Conservation (phyloP, 92 coral and sea anemone species). For the Muricea muricata region DNA sequence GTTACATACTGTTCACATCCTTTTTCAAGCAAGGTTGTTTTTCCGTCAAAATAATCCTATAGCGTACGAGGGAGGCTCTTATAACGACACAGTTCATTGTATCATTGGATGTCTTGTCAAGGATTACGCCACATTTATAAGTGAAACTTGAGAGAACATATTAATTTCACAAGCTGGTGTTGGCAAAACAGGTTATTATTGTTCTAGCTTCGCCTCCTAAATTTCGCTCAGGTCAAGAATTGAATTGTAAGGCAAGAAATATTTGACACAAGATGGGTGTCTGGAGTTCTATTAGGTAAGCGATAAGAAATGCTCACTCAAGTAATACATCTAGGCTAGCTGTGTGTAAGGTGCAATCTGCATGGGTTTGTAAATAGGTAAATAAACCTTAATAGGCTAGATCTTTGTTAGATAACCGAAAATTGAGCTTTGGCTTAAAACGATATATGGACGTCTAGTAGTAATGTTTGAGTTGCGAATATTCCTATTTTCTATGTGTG, state of each 20-base stretch:
- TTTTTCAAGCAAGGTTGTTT: background rate
- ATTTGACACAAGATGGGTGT: conserved; percentile 32
- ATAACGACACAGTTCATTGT: too few species aligned
- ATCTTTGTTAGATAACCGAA: too few species aligned
- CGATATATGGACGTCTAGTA: too few species aligned
- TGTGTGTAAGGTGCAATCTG: too few species aligned
- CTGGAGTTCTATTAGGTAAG: conserved; percentile 49
- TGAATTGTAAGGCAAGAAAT: background rate
- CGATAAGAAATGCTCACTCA: background rate
- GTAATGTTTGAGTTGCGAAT: too few species aligned
- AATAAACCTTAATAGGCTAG: too few species aligned
- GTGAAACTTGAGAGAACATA: background rate
- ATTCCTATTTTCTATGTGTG: too few species aligned
- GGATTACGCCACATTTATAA: background rate
- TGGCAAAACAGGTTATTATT: background rate
- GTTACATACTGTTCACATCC: conserved; percentile 19
- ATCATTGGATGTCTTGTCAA: background rate
- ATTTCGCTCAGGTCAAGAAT: background rate
- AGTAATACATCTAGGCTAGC: too few species aligned
- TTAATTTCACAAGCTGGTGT: background rate
- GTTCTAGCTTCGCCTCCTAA: background rate
- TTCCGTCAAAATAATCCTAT: background rate
- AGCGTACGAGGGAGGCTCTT: background rate
- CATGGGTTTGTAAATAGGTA: background rate
- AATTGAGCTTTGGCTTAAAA: too few species aligned